A percentile compares a stretch with the other conserved stretches of the same genome.
Evolutionary conservation across 2,113 vertebrate genomes (phyloP).

Genomic region (Tinamus guttatus): DNA sequence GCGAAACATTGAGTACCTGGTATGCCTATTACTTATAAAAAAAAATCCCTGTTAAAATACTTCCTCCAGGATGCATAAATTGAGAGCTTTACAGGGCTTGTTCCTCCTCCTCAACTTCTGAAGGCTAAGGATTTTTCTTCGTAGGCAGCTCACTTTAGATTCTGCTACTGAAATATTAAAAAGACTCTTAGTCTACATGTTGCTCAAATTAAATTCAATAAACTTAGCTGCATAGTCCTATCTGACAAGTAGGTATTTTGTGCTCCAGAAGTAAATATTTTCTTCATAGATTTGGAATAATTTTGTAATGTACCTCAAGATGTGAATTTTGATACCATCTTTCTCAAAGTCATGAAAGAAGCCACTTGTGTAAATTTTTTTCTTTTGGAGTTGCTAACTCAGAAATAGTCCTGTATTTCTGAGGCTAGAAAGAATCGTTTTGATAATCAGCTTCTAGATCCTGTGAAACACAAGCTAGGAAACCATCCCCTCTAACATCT

Average conservation of each 20-base stretch:
- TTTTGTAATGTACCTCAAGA: background rate
- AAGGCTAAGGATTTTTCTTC: background rate
- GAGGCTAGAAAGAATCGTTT: background rate
- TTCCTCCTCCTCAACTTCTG: accelerated
- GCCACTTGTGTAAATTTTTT: background rate
- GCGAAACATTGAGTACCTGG: background rate
- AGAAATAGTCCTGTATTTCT: background rate
- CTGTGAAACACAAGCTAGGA: accelerated
- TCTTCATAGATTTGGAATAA: background rate
- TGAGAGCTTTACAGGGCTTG: background rate
- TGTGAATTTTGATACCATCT: background rate
- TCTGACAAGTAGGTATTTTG: background rate
- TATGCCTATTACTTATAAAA: background rate
- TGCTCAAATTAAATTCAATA: background rate
- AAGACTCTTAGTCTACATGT: background rate
- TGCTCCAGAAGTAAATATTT: background rate
- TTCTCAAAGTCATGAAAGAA: background rate
- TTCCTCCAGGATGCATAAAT: background rate
- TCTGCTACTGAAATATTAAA: background rate
- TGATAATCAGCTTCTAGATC: background rate
- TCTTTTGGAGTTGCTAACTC: background rate
- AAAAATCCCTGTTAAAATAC: background rate
- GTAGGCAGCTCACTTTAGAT: background rate
- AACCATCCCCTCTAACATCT: background rate
- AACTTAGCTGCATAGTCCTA: background rate